Percentiles rank a stretch among this genome's conserved stretches.
These are phyloP conservation scores for Lithobius niger DNA, from an alignment of 1,140 invertebrate genomes.

Conservation along the genomic window DNA sequence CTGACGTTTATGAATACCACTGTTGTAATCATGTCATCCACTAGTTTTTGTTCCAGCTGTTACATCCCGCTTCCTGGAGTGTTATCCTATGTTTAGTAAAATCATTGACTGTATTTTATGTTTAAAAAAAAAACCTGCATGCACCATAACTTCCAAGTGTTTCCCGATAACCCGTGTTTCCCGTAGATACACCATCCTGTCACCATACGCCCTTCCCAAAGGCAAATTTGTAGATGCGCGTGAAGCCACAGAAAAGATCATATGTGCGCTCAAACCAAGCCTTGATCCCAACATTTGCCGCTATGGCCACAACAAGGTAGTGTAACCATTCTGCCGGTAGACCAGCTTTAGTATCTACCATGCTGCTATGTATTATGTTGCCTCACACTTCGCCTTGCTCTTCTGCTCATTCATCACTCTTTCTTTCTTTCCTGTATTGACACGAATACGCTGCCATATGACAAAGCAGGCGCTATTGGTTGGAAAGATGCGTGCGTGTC, in stretches of 20 bases:
- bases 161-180: neutral
- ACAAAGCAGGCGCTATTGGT: too few species aligned
- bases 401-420: too few species aligned
- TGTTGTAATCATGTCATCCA: neutral
- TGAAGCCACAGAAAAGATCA: constrained; percentile 40
- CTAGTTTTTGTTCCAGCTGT: neutral
- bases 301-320: constrained; percentile 43
- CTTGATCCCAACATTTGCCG: constrained; percentile 40
- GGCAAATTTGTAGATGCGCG: constrained; percentile 40
- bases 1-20: too few species aligned
- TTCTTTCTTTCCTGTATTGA: too few species aligned
- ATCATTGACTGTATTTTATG: too few species aligned
- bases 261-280: constrained; percentile 35
- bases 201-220: constrained; percentile 34
- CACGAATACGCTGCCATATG: too few species aligned
- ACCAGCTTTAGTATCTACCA: too few species aligned
- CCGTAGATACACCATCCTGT: constrained; percentile 38
- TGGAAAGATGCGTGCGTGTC: too few species aligned
- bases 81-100: constrained; percentile 1
- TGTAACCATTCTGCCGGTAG: too few species aligned
- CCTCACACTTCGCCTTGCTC: too few species aligned
- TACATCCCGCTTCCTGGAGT: too few species aligned
- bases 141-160: neutral
- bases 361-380: too few species aligned
- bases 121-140: neutral